phyloP scores from a whole-genome alignment of 2,888 invertebrate species.

The Aplocera efformata region DNA sequence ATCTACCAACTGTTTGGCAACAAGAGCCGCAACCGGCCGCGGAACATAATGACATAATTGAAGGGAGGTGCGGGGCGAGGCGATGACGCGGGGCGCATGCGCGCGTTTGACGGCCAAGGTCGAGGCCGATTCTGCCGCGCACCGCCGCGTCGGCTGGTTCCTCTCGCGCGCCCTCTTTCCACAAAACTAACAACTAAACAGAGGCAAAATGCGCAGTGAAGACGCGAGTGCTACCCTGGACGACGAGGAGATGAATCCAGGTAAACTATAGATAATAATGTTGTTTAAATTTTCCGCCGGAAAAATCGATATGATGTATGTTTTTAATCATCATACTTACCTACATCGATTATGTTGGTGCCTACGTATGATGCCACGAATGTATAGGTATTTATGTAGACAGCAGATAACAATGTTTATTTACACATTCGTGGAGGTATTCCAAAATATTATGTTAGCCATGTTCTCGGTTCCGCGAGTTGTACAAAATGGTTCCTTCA shows the following conservation, averaged over 20 bases:
- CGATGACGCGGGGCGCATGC: slow-evolving; percentile 70
- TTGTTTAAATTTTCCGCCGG: slow-evolving; percentile 11
- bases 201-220: slow-evolving; percentile 60
- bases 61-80: slow-evolving; percentile 46
- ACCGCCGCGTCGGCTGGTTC: slow-evolving; percentile 72
- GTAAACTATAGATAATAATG: slow-evolving; percentile 2
- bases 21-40: slow-evolving; percentile 52
- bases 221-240: slow-evolving; percentile 54
- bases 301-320: slow-evolving; percentile 46
- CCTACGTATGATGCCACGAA: too few relatives aligned
- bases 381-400: slow-evolving; percentile 5
- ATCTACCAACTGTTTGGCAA: slow-evolving; percentile 66
- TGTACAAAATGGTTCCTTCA: slow-evolving; percentile 39
- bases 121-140: slow-evolving; percentile 78
- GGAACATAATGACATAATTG: slow-evolving; percentile 79
- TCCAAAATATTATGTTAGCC: slow-evolving; percentile 6
- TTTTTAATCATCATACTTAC: slow-evolving; percentile 46
- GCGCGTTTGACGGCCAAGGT: slow-evolving; percentile 80
- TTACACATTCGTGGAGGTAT: slow-evolving; percentile 7
- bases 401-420: slow-evolving; percentile 17
- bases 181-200: slow-evolving; percentile 43
- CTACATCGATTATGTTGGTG: slow-evolving; percentile 1
- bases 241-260: slow-evolving; percentile 13
- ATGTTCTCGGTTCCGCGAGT: slow-evolving; percentile 22
- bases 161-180: slow-evolving; percentile 60